Conservation (phyloP, 2,888 invertebrate genomes). For the Eledone cirrhosa region DNA sequence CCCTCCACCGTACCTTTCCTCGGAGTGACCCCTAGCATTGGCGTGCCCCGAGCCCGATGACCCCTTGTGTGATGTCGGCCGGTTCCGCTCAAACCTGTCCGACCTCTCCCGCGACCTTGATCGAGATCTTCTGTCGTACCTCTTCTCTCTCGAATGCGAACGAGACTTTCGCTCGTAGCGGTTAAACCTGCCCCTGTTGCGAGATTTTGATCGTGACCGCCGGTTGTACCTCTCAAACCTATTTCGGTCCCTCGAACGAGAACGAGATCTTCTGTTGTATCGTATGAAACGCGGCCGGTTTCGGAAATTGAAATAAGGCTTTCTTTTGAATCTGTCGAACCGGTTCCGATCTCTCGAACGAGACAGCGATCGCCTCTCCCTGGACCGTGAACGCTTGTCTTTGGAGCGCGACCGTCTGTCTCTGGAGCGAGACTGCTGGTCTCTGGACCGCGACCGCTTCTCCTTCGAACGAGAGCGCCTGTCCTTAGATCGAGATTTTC, state of each 20-base stretch:
- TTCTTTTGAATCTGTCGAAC: constrained; percentile 21
- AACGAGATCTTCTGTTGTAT: constrained; percentile 26
- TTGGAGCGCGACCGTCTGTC: not conserved
- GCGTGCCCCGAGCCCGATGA: no score
- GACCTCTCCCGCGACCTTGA: constrained; percentile 31
- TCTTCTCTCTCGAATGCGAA: constrained; percentile 19
- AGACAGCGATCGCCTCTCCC: constrained; percentile 22
- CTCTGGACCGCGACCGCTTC: not conserved
- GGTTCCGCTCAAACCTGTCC: not conserved
- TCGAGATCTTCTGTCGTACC: constrained; percentile 28
- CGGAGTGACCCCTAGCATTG: no score
- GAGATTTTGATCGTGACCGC: constrained; percentile 24
- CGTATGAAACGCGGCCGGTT: not conserved
- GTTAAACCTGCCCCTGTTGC: constrained; percentile 1
- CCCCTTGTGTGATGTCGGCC: no score
- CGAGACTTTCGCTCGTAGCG: constrained; percentile 8
- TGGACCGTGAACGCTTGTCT: constrained; percentile 29
- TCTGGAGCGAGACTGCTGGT: not conserved
- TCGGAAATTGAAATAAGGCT: constrained; percentile 20
- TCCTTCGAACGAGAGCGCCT: not conserved
- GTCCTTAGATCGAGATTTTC: not conserved
- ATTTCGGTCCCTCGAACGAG: constrained; percentile 32
- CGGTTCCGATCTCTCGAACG: constrained; percentile 32
- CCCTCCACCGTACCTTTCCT: no score
- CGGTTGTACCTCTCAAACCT: constrained; percentile 26